Base-by-base conservation (phyloP, 2,888 invertebrate species). In the Platycheirus albimanus region DNA sequence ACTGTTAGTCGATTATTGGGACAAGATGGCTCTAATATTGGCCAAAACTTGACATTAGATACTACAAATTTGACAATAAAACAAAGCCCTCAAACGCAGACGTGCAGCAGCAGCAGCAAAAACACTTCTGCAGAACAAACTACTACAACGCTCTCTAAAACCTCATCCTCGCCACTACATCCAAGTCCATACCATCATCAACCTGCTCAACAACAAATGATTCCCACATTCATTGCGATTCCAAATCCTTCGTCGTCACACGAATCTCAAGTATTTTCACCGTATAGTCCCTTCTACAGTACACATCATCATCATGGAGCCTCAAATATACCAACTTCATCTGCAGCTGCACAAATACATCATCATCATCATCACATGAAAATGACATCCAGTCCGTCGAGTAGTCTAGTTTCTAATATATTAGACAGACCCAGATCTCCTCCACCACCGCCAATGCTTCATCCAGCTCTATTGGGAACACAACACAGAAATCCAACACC, bases 191-290 rank as follows among this genome's bases (percentile, higher is more conserved):
- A 90, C 84, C 90, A 89, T 85, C 89, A 88, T 76, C 89, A 90
- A 95, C 91, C 94, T n/a, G n/a, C n/a, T n/a, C n/a, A n/a, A 95
- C 90, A 93, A 88, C 94, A 97, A 75, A 96, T 97, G 92, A 93
- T 97, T 92, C 95, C 95, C 86, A 95, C 95, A 86, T 96, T 96
- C 88, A 98, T 98, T 89, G 98, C 98, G 90, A 98, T 98, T 91
- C 97, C 98, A 79, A 98, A 98, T 91, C 98, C 98, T 76, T 96
- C 97, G 89, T 93, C 98, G 87, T n/a, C n/a, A n/a, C 97, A 98
- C 92, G 96, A 97, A 93, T 96, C 96, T 90, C 96, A 97, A 92
- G 96, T 97, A 89, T 97, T 97, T 92, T 96, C 96, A 86, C 96
- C 96, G 87, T 97, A 97, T 92, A 96, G 96, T 89, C 96, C 97